Conservation (phyloP, 2,797 vertebrate genomes). For the Xyrichtys novacula region DNA sequence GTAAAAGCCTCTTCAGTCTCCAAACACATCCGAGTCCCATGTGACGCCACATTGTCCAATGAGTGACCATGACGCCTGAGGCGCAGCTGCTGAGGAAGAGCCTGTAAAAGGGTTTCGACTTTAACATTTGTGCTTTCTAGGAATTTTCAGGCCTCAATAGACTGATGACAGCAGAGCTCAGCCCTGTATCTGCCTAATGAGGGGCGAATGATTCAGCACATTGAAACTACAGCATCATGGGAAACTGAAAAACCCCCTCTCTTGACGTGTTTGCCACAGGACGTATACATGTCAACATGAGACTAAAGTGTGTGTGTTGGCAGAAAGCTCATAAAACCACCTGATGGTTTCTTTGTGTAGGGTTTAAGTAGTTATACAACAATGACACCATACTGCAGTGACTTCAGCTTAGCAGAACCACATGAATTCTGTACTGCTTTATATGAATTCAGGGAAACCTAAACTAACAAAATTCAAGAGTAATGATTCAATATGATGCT, state of each 20-base stretch:
- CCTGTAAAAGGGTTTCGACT: neutral
- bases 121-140: neutral
- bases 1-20: neutral
- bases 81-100: neutral
- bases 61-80: neutral
- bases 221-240: conserved; percentile 1
- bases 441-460: too few species aligned
- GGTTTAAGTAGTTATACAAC: too few species aligned
- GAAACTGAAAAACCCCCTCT: neutral
- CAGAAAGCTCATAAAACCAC: too few species aligned
- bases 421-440: too few species aligned
- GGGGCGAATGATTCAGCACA: conserved; percentile 40
- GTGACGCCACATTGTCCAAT: neutral
- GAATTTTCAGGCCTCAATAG: neutral
- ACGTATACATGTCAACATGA: too few species aligned
- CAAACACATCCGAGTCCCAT: neutral
- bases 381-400: too few species aligned
- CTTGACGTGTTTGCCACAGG: too few species aligned
- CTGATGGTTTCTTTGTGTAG: too few species aligned
- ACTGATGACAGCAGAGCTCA: conserved; percentile 10
- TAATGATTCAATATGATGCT: too few species aligned
- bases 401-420: too few species aligned
- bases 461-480: too few species aligned
- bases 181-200: neutral
- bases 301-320: too few species aligned